Base-by-base conservation (phyloP, 2,888 invertebrate genomes). In the Tortrix viridana region DNA sequence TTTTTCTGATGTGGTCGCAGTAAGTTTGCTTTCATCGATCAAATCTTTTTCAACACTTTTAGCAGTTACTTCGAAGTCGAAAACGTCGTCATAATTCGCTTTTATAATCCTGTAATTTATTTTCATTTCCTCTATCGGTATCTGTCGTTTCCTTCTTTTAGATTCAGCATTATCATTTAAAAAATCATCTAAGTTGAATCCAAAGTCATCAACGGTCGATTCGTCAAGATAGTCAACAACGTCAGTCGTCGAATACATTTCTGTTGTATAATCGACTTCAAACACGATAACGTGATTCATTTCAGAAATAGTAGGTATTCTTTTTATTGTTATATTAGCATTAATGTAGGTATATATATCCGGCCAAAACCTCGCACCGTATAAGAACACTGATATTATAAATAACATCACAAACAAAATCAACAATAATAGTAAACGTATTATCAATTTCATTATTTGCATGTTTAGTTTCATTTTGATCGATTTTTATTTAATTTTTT, bases 331-430 rank as follows among this genome's bases (percentile, higher is more conserved):
- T 26, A 92, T 86, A 67, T 92, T 89, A 0, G 86, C 83, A 44
- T 86, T 85, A 9, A 89, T 75, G 60, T 90, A 91, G 60, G 82
- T 88, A 48, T 91, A 83, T 0, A 90, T 69, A 68, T 92, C 91
- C 0, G 86, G 85, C 91, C 89, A 92, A 65, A 87, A 91, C 62
- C 77, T 80, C 0, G 78, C 74, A 70, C 88, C 89, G 62, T 88
- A 91, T 14, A 91, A 56, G 41, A 87, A 71, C 0, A 79, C 68
- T 18, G 86, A 81, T 74, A 91, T 74, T 14, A 92, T 67, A 18
- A 83, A 86, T 50, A 90, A 49, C 63, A 84, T 73, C 1, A 86
- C 82, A 1, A 88, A 78, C 12, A 90, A 65, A 68, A 90, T 86
- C 64, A 87, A 62, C 55, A 88, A 44, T 58, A 86, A 75, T 18